Conservation (phyloP, 2,888 invertebrate species). For the Ophion obscuratus region DNA sequence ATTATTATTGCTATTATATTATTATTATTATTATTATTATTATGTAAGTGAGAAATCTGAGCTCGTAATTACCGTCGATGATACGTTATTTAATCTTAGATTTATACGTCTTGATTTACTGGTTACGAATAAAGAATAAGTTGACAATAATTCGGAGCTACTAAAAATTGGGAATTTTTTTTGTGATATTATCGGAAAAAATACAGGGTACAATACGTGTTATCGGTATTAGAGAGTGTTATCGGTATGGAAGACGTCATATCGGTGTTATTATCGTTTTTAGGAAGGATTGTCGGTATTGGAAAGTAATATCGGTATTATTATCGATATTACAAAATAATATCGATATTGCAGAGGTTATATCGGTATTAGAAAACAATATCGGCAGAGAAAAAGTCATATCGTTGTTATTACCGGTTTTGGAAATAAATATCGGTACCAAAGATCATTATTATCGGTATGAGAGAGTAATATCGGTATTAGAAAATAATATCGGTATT, state of each 20-base stretch:
- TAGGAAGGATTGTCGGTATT: too few species aligned
- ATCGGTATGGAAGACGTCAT: too few species aligned
- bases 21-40: constrained; percentile 7
- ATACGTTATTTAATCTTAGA: constrained; percentile 76
- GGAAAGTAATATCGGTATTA: too few species aligned
- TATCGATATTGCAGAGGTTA: background rate
- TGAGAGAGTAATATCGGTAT: background rate
- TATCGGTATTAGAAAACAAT: background rate
- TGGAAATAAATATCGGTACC: background rate
- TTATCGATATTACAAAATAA: background rate
- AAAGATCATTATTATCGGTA: too few species aligned
- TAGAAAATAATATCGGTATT: background rate
- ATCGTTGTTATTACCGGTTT: background rate
- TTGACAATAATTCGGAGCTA: constrained; percentile 55
- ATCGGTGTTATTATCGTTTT: too few species aligned
- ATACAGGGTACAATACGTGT: too few species aligned
- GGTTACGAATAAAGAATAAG: constrained; percentile 72
- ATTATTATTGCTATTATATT: constrained; percentile 44
- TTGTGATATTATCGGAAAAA: too few species aligned
- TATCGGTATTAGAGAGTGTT: too few species aligned
- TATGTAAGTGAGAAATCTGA: constrained; percentile 16
- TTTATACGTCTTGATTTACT: constrained; percentile 76
- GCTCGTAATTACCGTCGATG: constrained; percentile 61
- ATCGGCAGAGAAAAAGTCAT: background rate
- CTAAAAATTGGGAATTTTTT: background rate